A percentile compares a stretch with the other conserved stretches of the same genome.
phyloP scores from a whole-genome alignment of 2,113 vertebrate species.

The Hippoglossus stenolepis region DNA sequence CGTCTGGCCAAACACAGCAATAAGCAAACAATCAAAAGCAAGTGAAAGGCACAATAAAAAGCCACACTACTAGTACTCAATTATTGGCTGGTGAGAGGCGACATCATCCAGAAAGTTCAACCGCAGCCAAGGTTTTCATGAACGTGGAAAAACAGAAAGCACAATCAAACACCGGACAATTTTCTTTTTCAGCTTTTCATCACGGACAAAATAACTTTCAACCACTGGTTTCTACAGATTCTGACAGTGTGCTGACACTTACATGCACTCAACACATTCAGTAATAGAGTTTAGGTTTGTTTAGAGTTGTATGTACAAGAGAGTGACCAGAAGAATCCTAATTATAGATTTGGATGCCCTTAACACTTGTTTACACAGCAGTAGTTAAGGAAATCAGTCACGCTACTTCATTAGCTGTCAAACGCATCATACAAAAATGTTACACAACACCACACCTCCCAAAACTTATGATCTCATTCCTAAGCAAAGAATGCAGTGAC shows the following conservation, averaged over 20 bases:
- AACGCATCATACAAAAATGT: conserved; percentile 8
- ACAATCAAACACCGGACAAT: conserved; percentile 12
- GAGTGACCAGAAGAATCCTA: conserved; percentile 4
- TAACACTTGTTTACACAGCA: conserved; percentile 10
- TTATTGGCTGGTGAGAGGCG: background rate
- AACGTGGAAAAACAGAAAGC: background rate
- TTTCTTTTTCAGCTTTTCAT: conserved; percentile 6
- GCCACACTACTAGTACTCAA: background rate
- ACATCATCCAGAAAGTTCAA: conserved; percentile 24
- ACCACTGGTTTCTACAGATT: conserved; percentile 6
- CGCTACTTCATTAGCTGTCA: background rate
- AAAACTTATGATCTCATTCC: conserved; percentile 39
- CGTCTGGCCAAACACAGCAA: background rate
- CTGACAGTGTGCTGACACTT: background rate
- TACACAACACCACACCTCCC: background rate
- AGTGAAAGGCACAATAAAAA: conserved; percentile 1
- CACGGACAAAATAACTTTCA: conserved; percentile 34
- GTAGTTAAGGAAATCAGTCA: background rate
- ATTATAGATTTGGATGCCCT: conserved; percentile 10
- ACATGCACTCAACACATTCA: conserved; percentile 2
- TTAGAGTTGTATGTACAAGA: background rate
- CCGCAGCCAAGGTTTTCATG: conserved; percentile 37
- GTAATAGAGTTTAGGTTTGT: conserved; percentile 6
- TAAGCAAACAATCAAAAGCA: conserved; percentile 5
- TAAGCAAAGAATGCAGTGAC: conserved; percentile 13